Evolutionary conservation across 2,113 vertebrate species (phyloP).

Genomic region (Siniperca knerii): DNA sequence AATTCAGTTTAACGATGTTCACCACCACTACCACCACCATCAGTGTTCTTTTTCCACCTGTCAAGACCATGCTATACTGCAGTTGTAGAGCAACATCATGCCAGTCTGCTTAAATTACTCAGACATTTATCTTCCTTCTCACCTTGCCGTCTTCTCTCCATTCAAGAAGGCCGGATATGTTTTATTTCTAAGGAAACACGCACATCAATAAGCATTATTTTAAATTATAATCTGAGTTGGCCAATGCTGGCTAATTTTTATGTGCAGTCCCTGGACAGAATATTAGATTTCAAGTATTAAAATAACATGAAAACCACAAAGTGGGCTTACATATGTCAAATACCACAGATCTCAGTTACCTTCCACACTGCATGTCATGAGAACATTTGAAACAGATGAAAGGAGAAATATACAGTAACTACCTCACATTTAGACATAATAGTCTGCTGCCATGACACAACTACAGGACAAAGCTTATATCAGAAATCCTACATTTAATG

Average conservation of each 20-base stretch:
- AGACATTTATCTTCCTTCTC: constrained; percentile 6
- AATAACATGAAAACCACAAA: constrained; percentile 55
- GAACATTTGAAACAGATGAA: constrained; percentile 36
- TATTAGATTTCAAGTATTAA: constrained; percentile 46
- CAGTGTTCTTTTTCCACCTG: constrained; percentile 28
- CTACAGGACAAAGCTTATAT: neutral
- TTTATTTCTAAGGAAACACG: constrained; percentile 30
- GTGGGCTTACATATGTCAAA: constrained; percentile 26
- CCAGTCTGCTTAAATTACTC: constrained; percentile 28
- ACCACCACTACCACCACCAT: neutral
- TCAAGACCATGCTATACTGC: constrained; percentile 9
- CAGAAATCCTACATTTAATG: neutral
- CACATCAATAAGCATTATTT: constrained; percentile 19
- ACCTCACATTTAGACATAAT: neutral
- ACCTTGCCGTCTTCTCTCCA: constrained; percentile 4
- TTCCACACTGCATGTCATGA: constrained; percentile 18
- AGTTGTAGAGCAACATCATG: constrained; percentile 7
- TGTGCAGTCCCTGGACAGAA: constrained; percentile 23
- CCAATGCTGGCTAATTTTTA: constrained; percentile 27
- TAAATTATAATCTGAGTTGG: constrained; percentile 26
- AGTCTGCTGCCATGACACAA: neutral
- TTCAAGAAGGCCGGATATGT: neutral
- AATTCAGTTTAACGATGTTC: constrained; percentile 45
- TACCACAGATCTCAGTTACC: constrained; percentile 29
- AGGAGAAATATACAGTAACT: constrained; percentile 10